Evolutionary conservation across 2,797 vertebrate genomes (phyloP), one percentile per base, ranked within the genome.

Genomic region (Alauda arvensis): DNA sequence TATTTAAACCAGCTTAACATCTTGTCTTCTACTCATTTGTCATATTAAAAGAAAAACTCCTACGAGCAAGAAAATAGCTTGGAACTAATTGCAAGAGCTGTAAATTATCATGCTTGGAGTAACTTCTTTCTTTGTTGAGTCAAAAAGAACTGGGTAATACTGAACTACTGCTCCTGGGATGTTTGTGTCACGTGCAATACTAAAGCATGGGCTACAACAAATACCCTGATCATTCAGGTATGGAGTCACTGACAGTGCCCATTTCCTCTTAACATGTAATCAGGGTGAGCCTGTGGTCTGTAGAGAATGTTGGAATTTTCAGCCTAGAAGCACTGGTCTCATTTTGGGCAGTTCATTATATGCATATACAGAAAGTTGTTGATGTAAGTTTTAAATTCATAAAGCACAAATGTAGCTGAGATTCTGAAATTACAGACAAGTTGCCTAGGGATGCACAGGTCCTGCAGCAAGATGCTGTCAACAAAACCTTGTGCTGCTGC

Each of bases 21-120:
- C 34, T 61, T 71, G 14, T 34, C 26, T 88, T 91, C 31, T 37
- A 70, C 10, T 60, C 8, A 29, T 72, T 84, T 89, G 59, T 85
- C 78, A 94, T 39, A 86, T 77, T 63, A 70, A 81, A 91, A 79
- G 45, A 77, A 76, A 84, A 72, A 10, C 12, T 90, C n/a, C 39
- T 37, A 17, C 14, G 29, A 91, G 19, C 13, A 63, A 18, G 5
- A 82, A 90, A 79, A 43, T n/a, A 78, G 23, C 2, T 11, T 55
- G 48, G 31, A 87, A 67, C 34, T 28, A 66, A 18, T 60, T 52
- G 24, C 45, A 78, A 60, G 7, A 70, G 31, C 45, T 72, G 45
- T 26, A 79, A 45, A 34, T 45, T 25, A 16, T 31, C 19, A 19
- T 29, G 8, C 15, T 48, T 71, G 48, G 18, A 63, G 29, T 31